A percentile compares a stretch with the other conserved stretches of the same genome.
phyloP scores from a whole-genome alignment of 2,113 vertebrate species.

The Corythaeola cristata region DNA sequence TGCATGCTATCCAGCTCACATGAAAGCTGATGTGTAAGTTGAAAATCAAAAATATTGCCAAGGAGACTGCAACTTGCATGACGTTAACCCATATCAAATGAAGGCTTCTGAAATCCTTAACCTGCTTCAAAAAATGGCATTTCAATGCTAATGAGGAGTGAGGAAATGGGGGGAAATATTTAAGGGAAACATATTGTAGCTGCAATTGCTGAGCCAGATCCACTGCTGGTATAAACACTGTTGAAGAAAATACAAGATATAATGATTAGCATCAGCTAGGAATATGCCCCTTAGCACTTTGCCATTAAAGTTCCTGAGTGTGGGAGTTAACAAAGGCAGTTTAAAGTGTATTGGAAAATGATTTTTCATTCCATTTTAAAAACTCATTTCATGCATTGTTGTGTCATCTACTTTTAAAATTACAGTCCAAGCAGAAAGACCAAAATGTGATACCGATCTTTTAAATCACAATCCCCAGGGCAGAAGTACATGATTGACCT shows the following conservation, averaged over 20 bases:
- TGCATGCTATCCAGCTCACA: not conserved
- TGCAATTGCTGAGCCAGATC: not conserved
- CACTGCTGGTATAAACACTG: not conserved
- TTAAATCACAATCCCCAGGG: constrained; percentile 23
- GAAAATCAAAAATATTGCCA: constrained; percentile 46
- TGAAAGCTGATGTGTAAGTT: constrained; percentile 9
- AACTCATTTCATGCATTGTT: constrained; percentile 65
- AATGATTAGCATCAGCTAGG: constrained; percentile 7
- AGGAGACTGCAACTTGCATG: not conserved
- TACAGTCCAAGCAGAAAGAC: constrained; percentile 39
- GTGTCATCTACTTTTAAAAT: constrained; percentile 61
- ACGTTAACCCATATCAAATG: not conserved
- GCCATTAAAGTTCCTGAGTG: constrained; percentile 21
- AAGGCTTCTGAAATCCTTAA: constrained; percentile 6
- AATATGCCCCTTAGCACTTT: constrained; percentile 15
- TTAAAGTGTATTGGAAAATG: constrained; percentile 47
- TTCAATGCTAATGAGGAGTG: not conserved
- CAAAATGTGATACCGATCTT: constrained; percentile 15
- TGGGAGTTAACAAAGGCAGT: constrained; percentile 51
- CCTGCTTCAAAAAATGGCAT: not conserved
- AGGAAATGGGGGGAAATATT: constrained; percentile 7
- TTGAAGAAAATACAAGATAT: not conserved
- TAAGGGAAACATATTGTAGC: not conserved
- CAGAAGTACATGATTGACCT: constrained; percentile 40
- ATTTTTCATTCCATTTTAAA: constrained; percentile 61